Conservation (phyloP, 2,888 invertebrate genomes). For the Folsomia candida region DNA sequence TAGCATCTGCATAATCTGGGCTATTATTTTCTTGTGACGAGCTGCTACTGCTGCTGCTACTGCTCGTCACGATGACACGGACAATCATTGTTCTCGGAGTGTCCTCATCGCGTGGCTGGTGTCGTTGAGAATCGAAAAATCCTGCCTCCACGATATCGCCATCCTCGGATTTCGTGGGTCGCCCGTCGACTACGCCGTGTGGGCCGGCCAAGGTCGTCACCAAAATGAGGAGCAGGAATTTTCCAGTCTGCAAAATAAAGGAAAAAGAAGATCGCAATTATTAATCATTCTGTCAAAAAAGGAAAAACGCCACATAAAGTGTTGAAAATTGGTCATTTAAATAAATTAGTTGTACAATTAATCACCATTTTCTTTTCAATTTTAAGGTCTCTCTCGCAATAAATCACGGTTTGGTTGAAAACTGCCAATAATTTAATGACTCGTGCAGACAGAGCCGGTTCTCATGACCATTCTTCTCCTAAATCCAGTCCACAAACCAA, state of each 20-base stretch:
- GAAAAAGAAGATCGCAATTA: background rate
- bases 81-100: conserved; percentile 32
- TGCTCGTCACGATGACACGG: conserved; percentile 42
- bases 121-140: conserved; percentile 5
- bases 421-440: background rate
- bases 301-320: background rate
- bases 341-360: background rate
- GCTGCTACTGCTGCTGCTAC: no score
- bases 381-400: background rate
- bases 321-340: background rate
- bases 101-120: background rate
- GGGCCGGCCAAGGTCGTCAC: background rate
- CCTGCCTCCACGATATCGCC: background rate
- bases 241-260: conserved; percentile 10
- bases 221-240: background rate
- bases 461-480: no score
- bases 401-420: background rate
- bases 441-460: no score
- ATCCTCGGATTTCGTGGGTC: background rate
- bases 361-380: background rate
- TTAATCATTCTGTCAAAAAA: background rate
- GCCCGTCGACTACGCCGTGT: background rate
- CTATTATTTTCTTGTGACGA: conserved; percentile 10
- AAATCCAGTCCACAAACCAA: no score
- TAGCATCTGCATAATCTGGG: background rate